Base-by-base conservation (phyloP, 2,888 invertebrate genomes). In the Petrolisthes manimaculis region DNA sequence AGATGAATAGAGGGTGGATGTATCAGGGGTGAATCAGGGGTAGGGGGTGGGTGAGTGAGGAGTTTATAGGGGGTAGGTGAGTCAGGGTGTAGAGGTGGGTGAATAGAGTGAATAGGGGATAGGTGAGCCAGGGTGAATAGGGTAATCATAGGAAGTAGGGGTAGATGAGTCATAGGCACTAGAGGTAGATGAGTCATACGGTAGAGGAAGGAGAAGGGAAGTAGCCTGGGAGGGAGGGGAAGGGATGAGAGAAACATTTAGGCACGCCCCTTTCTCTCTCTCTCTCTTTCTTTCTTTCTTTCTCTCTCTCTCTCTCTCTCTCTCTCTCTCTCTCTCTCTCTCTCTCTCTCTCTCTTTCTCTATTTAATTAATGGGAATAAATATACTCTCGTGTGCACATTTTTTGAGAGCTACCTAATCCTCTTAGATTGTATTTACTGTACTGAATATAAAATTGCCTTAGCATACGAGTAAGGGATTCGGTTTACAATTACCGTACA, bases 301-400 rank as follows among this genome's bases (percentile, higher is more conserved):
- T 83, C 12, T 4, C 21, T 80, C 80, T 79, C 79, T 61, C 80
- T 67, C 6, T 77, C 53, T 75, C 3, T 84, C 53, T 80, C 53
- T 80, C 71, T 69, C 51, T 69, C 3, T 86, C 21, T 80, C 81
- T 80, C 21, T 54, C 55, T 78, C 56, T 78, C n/a, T 55, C 54
- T 85, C 78, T 85, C 56, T 37, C 24, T 56, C n/a, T 55, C 78
- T 85, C 78, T 77, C 74, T 53, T 37, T 75, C 21, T 24, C 83
- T 21, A 69, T 69, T n/a, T 21, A 8, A 18, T 61, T 55, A 12
- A 5, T 56, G n/a, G n/a, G n/a, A n/a, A n/a, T n/a, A n/a, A n/a
- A n/a, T n/a, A n/a, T n/a, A n/a, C n/a, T n/a, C n/a, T n/a, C n/a
- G n/a, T n/a, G n/a, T n/a, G n/a, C n/a, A n/a, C n/a, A n/a, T n/a